Base-by-base conservation (phyloP, 2,888 invertebrate genomes). In the Rosalia funebris region DNA sequence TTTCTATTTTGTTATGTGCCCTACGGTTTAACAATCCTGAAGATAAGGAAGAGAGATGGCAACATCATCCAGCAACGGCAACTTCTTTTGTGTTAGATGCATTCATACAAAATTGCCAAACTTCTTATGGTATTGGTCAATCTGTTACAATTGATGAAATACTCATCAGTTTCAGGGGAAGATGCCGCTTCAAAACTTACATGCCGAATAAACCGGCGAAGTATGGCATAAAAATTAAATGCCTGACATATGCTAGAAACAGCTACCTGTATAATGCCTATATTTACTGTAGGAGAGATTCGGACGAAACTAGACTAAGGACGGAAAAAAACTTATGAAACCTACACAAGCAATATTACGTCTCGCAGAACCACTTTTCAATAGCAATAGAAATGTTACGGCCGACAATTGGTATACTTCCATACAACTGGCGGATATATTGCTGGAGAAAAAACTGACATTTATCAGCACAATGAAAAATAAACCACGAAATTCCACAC, bases 151-250 rank as follows among this genome's bases (percentile, higher is more conserved):
- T 74, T 17, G 72, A 74, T 55, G 71, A 76, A 68, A 71, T 75
- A 66, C 62, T 75, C 15, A 39, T 75, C 32, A 60, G 47, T 32
- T 75, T 73, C 60, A 19, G 70, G 46, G 72, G 70, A 11, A 25
- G 67, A 25, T 70, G 69, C 52, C 52, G 62, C 15, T 75, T 75
- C 58, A 60, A 70, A 58, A 70, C 77, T 72, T 77, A 74, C 57
- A 75, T 76, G 31, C 75, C 75, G 10, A 74, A 71, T 41, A 76
- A 75, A 34, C 73, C 75, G 2, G 60, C 63, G n/a, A 73, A 75
- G 57, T 76, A 76, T 66, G 75, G 75, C 1, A 62, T 78, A 5
- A 77, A 77, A 63, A 65, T 77, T 45, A 62, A 59, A 54, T 70
- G 74, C 68, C 50, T 76, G 44, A 73, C 71, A 45, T 75, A 76